Percentiles rank a stretch among this genome's conserved stretches.
Evolutionary conservation across 2,888 invertebrate genomes (phyloP).

Genomic region (Polietes domitor): DNA sequence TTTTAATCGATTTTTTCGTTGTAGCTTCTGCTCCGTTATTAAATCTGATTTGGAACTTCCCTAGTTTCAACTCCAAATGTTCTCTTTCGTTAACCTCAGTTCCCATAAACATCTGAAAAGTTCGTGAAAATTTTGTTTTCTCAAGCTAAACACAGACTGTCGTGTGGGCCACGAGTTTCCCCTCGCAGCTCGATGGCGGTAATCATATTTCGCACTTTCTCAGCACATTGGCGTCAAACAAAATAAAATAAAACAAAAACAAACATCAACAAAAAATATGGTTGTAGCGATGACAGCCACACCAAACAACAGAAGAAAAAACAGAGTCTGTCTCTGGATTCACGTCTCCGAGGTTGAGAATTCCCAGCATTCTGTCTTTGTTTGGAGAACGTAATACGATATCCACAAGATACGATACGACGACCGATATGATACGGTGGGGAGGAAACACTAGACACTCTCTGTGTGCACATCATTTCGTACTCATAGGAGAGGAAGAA

Average conservation of each 20-base stretch:
- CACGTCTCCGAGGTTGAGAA: constrained; percentile 46
- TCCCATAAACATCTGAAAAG: too few relatives aligned
- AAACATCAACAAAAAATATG: constrained; percentile 11
- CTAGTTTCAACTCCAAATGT: too few relatives aligned
- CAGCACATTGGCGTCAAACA: constrained; percentile 1
- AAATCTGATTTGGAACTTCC: too few relatives aligned
- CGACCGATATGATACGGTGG: not conserved
- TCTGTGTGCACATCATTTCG: not conserved
- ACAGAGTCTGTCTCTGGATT: constrained; percentile 51
- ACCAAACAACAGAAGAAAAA: not conserved
- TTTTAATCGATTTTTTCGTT: too few relatives aligned
- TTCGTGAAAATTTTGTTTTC: too few relatives aligned
- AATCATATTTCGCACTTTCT: constrained; percentile 17
- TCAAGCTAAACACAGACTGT: too few relatives aligned
- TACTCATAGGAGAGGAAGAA: not conserved
- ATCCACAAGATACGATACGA: not conserved
- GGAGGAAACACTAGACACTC: not conserved
- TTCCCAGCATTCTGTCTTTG: constrained; percentile 64
- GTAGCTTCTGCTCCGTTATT: too few relatives aligned
- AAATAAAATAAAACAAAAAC: not conserved
- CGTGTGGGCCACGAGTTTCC: not conserved
- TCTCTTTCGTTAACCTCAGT: too few relatives aligned
- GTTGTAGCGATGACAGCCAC: not conserved
- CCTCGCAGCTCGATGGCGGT: not conserved
- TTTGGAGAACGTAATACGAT: constrained; percentile 60